These are phyloP conservation scores for Podarcis muralis DNA, from an alignment of 2,113 vertebrate species.

Conservation along the genomic window DNA sequence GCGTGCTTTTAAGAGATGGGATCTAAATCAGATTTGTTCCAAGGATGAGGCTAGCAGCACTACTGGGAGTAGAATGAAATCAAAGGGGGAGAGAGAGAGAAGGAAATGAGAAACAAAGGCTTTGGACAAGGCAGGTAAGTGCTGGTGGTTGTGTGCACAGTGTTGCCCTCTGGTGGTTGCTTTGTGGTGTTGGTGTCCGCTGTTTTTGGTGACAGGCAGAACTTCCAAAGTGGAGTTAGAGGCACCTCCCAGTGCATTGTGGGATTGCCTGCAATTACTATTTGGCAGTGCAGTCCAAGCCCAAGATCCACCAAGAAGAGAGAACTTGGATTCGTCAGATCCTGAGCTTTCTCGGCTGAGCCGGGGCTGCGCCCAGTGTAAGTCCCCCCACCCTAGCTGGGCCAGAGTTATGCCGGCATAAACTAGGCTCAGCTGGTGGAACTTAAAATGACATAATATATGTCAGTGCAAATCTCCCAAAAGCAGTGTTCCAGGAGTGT, in stretches of 20 bases:
- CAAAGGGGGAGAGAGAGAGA: slow-evolving; percentile 28
- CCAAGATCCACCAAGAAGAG: no score
- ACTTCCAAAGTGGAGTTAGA: not conserved
- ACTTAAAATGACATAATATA: no score
- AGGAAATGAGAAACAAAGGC: not conserved
- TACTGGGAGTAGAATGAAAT: not conserved
- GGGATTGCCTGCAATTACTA: not conserved
- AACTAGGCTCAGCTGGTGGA: no score
- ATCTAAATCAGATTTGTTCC: slow-evolving; percentile 16
- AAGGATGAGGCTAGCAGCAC: slow-evolving; percentile 39
- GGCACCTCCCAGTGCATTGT: not conserved
- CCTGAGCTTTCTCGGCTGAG: no score
- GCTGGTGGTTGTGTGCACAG: not conserved
- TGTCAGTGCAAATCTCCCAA: no score
- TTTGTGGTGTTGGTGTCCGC: no score
- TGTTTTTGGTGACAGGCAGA: not conserved
- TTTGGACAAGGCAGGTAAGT: slow-evolving; percentile 37
- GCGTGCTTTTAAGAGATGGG: not conserved
- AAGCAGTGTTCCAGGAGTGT: no score
- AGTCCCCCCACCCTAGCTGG: no score
- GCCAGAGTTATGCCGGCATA: no score
- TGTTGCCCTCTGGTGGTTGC: slow-evolving; percentile 23
- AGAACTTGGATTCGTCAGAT: no score
- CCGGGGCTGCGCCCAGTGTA: no score
- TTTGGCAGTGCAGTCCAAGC: no score